Percentiles rank a stretch among this genome's conserved stretches.
Conservation (phyloP, 1,140 invertebrate genomes). For the Drosophila ambigua region DNA sequence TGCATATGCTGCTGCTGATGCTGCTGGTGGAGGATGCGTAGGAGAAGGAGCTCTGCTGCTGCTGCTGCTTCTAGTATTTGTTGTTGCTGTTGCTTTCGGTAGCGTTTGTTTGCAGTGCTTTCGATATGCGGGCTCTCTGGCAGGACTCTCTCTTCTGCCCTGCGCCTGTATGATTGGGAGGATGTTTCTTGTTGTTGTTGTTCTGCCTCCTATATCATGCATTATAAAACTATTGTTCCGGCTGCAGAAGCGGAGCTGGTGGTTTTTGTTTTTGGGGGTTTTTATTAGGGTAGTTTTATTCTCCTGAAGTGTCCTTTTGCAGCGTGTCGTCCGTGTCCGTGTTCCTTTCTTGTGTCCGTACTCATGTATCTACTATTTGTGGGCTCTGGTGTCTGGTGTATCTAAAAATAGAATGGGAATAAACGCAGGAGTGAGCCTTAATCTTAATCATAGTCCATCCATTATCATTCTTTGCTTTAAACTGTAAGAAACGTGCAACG, state of each 20-base stretch:
- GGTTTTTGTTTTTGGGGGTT: slow-evolving; percentile 5
- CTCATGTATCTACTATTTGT: slow-evolving; percentile 48
- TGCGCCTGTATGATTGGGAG: slow-evolving; percentile 1
- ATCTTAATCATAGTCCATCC: not conserved
- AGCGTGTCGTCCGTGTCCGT: slow-evolving; percentile 23
- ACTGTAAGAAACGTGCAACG: not conserved
- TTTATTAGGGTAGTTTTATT: slow-evolving; percentile 42
- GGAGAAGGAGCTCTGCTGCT: slow-evolving; percentile 4
- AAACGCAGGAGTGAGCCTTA: not conserved
- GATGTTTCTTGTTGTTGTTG: slow-evolving; percentile 15
- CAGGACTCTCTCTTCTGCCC: not conserved
- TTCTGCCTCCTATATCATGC: slow-evolving; percentile 36
- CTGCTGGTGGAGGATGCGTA: slow-evolving; percentile 12
- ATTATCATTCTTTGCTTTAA: not conserved
- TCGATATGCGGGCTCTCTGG: slow-evolving; percentile 24
- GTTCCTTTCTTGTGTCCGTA: slow-evolving; percentile 35
- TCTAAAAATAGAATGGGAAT: slow-evolving; percentile 20
- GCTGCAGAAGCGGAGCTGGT: not conserved
- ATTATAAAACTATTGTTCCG: slow-evolving; percentile 14
- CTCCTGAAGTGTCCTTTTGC: slow-evolving; percentile 34
- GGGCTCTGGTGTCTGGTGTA: slow-evolving; percentile 23
- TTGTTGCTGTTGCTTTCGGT: slow-evolving; percentile 7
- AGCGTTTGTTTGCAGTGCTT: slow-evolving; percentile 19
- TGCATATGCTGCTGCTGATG: slow-evolving; percentile 46
- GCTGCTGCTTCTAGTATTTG: slow-evolving; percentile 14